Conservation (phyloP, 2,113 vertebrate species). For the Bubo blakistoni region DNA sequence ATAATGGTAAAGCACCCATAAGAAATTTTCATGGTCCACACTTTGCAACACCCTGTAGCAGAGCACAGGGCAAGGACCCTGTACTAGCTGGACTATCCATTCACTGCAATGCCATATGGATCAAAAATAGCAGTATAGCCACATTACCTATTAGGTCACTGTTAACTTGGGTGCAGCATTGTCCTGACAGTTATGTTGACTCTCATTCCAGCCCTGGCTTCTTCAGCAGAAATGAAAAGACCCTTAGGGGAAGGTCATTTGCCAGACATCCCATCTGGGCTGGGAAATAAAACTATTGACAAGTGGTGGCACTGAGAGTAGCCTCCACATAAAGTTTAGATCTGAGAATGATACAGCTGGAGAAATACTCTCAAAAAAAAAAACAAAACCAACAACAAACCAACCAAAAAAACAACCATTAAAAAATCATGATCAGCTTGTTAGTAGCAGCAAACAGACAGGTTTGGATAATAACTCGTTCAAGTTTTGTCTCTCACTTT, state of each 20-base stretch:
- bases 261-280: not conserved
- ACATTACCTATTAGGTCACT: not conserved
- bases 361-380: not conserved
- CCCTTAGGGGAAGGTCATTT: slow-evolving; percentile 1
- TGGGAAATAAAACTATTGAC: not conserved
- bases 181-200: not conserved
- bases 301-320: not conserved
- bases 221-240: not conserved
- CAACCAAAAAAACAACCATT: not conserved
- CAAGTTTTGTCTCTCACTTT: not conserved
- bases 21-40: not conserved
- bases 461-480: not conserved
- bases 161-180: not conserved
- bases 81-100: not conserved
- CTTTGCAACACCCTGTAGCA: not conserved
- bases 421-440: not conserved
- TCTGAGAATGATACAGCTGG: not conserved
- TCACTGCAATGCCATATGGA: not conserved
- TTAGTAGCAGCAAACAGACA: not conserved
- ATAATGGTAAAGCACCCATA: not conserved
- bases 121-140: not conserved
- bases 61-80: not conserved
- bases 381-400: fast-evolving
- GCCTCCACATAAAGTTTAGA: not conserved
- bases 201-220: not conserved